Base-by-base conservation (phyloP, 2,888 invertebrate genomes). In the Pyrrhosoma nymphula region DNA sequence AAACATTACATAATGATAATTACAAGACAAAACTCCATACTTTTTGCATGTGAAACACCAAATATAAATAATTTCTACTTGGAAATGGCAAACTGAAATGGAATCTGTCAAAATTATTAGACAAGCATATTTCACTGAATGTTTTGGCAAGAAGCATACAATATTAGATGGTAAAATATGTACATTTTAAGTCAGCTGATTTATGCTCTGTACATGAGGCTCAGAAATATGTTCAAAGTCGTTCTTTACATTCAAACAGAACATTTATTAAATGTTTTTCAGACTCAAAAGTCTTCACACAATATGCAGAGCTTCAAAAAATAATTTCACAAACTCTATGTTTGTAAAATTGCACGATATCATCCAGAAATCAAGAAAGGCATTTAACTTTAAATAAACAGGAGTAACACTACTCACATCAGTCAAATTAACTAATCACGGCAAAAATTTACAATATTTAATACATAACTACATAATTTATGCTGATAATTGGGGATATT, bases 91-190 rank as follows among this genome's bases (percentile, higher is more conserved):
- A 93, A 69, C 63, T 93, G 75, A 93, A 93, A 93, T 23, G 47
- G 75, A 93, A 93, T 69, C 60, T 55, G 75, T 75, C 39, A 75
- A 93, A 75, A 93, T 39, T 75, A 93, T 93, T 55, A 93, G 47
- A 93, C 93, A 93, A 75, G 93, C 93, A 93, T 93, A 75, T 93
- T 75, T 93, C 69, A 93, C 56, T 55, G 75, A 93, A 69, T 93
- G 69, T 93, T 55, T 69, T 75, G 75, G 93, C 93, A 93, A 63
- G 93, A 93, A 93, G 93, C 63, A 91, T 75, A 60, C 56, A 93
- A 69, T 39, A 75, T 93, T 75, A 93, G 26, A 69, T 39, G 39
- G 93, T 26, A 69, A 93, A 93, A n/a, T 93, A 75, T 93, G 69
- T 93, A 93, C 93, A 93, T 93, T 75, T 47, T 69, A 16, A 47